These are phyloP conservation scores for Oligia latruncula DNA, from an alignment of 2,888 invertebrate species.

Conservation along the genomic window DNA sequence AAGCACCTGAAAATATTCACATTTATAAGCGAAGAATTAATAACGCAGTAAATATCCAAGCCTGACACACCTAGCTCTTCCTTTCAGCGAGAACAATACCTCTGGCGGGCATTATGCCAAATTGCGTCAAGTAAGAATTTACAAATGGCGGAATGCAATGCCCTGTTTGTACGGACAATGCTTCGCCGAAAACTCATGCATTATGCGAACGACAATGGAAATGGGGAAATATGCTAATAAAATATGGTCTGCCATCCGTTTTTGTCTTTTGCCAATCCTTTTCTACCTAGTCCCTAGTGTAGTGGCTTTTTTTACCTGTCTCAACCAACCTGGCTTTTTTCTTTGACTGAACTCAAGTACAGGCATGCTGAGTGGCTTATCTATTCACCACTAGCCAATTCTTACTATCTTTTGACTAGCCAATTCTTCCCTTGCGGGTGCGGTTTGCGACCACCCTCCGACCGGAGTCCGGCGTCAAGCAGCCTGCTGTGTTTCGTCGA, in stretches of 20 bases:
- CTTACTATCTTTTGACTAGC: too few relatives aligned
- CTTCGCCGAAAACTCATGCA: conserved; percentile 69
- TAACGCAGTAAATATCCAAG: conserved; percentile 65
- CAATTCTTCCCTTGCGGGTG: too few relatives aligned
- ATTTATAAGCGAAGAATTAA: conserved; percentile 40
- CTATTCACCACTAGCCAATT: not conserved
- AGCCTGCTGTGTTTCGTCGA: too few relatives aligned
- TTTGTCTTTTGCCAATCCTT: conserved; percentile 26
- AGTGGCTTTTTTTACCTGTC: conserved; percentile 23
- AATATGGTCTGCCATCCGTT: conserved; percentile 40
- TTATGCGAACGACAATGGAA: conserved; percentile 69
- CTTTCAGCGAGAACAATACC: conserved; percentile 73
- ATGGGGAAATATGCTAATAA: conserved; percentile 67
- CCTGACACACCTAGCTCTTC: conserved; percentile 68
- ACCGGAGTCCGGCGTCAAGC: too few relatives aligned
- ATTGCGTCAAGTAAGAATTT: conserved; percentile 78
- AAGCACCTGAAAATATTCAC: conserved; percentile 35
- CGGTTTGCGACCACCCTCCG: too few relatives aligned
- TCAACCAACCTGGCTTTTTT: conserved; percentile 11
- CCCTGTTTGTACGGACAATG: conserved; percentile 71
- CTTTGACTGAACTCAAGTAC: conserved; percentile 27
- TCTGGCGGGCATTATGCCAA: conserved; percentile 79
- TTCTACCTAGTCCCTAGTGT: conserved; percentile 3
- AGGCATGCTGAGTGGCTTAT: conserved; percentile 12
- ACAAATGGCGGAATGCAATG: conserved; percentile 75